phyloP scores from a whole-genome alignment of 2,888 invertebrate species.

The Camptogramma bilineatum region DNA sequence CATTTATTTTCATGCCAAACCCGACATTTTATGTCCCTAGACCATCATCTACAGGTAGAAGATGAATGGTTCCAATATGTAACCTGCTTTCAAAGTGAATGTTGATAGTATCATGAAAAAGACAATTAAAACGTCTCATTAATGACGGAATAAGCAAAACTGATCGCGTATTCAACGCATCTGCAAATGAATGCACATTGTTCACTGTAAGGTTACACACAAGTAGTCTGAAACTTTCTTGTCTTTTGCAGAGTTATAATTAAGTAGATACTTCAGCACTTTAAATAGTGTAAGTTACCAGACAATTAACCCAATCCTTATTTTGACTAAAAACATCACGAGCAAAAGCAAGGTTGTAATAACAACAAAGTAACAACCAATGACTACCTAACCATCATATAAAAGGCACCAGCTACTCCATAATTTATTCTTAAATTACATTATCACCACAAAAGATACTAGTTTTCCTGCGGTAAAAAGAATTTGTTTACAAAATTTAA shows the following conservation, averaged over 20 bases:
- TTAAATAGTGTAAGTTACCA: too few relatives aligned
- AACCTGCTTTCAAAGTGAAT: constrained; percentile 9
- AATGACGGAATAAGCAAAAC: constrained; percentile 33
- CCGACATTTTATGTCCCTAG: not conserved
- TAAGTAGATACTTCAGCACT: too few relatives aligned
- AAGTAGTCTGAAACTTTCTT: not conserved
- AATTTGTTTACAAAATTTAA: constrained; percentile 40
- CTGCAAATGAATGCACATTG: constrained; percentile 24
- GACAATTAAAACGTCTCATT: constrained; percentile 37
- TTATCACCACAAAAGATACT: constrained; percentile 33
- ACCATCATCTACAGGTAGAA: not conserved
- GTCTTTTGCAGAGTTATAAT: not conserved
- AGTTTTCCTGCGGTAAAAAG: constrained; percentile 31
- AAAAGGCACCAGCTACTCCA: constrained; percentile 11
- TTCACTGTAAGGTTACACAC: constrained; percentile 4
- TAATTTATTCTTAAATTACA: constrained; percentile 33
- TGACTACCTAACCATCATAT: constrained; percentile 1
- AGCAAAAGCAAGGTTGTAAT: not conserved
- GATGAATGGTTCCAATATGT: not conserved
- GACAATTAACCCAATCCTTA: too few relatives aligned
- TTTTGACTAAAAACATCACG: not conserved
- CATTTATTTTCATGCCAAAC: not conserved
- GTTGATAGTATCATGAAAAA: constrained; percentile 27
- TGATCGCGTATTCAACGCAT: constrained; percentile 29
- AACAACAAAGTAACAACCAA: not conserved